Base-by-base conservation (phyloP, 2,797 vertebrate species). In the Gymnoscopelus braueri region DNA sequence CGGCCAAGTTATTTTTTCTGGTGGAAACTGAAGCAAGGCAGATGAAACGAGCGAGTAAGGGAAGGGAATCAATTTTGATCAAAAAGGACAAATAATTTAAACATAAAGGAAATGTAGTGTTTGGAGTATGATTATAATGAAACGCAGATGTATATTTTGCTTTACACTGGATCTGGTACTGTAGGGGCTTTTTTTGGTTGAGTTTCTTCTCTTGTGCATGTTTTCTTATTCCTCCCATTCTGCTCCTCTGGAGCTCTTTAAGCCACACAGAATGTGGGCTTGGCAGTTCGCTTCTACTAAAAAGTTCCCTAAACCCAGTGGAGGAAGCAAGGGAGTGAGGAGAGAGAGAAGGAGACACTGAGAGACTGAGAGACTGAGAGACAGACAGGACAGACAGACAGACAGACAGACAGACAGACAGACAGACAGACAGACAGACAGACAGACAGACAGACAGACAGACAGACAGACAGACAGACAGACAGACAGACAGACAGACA, bases 61-160 rank as follows among this genome's bases (percentile, higher is more conserved):
- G 83, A 84, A 83, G 72, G 75, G 85, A 91, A 92, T 93, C 89
- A 86, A 78, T 91, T 91, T 90, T 92, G 90, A 93, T 94, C 87
- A 89, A 89, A 92, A 92, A 89, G 86, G 91, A 93, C 92, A 93
- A 93, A 94, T 91, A 91, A 92, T 91, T 93, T 89, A 90, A 92
- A 94, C 89, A 92, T 92, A 90, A 93, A 91, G 89, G 85, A 93
- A 91, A 93, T 91, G 87, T 88, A 89, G 84, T 92, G 90, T 92
- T 91, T 92, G 85, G 78, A 85, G 86, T 88, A 90, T 92, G 90
- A 93, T 92, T 92, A 83, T 93, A 93, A 94, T 94, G 84, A 87
- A 92, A 86, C 80, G 68, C 93, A 94, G 90, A 92, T 94, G 92
- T 88, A 90, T 88, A 90, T 91, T 91, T 92, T 78, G 68, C 83